Percentiles rank a stretch among this genome's conserved stretches.
These are phyloP conservation scores for Eristalis tenax DNA, from an alignment of 2,888 invertebrate species.

Conservation along the genomic window DNA sequence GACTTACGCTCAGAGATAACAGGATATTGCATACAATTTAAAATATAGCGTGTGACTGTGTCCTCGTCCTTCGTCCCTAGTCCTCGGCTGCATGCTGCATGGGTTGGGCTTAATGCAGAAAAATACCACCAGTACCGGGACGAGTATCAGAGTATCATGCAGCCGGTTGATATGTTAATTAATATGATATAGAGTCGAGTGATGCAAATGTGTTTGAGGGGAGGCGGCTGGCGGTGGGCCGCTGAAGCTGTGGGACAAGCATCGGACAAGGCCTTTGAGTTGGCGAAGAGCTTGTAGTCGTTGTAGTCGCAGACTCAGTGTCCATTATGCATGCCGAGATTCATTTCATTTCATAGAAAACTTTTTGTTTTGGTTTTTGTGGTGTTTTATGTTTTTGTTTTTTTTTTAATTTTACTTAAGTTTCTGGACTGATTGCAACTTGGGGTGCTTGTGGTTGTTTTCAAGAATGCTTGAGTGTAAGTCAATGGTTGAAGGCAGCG, in stretches of 20 bases:
- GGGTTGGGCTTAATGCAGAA: constrained; percentile 51
- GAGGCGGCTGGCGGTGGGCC: background rate
- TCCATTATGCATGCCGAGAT: constrained; percentile 35
- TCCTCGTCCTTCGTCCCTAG: constrained; percentile 1
- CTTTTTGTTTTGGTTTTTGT: background rate
- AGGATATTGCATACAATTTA: constrained; percentile 70
- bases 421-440: constrained; percentile 13
- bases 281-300: background rate
- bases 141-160: constrained; percentile 34
- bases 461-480: background rate
- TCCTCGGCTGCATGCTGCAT: constrained; percentile 22
- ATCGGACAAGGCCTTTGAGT: constrained; percentile 21
- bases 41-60: constrained; percentile 46
- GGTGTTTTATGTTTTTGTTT: background rate
- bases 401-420: constrained; percentile 41
- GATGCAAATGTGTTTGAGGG: constrained; percentile 47
- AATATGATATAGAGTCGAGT: constrained; percentile 56
- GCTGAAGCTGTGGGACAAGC: background rate
- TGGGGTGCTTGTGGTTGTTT: background rate
- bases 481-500: background rate
- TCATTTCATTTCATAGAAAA: constrained; percentile 31
- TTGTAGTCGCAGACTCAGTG: constrained; percentile 9
- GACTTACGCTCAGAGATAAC: constrained; percentile 67
- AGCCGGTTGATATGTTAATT: constrained; percentile 69
- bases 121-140: constrained; percentile 23